Evolutionary conservation across 2,113 vertebrate genomes (phyloP).

Genomic region (Oncorhynchus masou): DNA sequence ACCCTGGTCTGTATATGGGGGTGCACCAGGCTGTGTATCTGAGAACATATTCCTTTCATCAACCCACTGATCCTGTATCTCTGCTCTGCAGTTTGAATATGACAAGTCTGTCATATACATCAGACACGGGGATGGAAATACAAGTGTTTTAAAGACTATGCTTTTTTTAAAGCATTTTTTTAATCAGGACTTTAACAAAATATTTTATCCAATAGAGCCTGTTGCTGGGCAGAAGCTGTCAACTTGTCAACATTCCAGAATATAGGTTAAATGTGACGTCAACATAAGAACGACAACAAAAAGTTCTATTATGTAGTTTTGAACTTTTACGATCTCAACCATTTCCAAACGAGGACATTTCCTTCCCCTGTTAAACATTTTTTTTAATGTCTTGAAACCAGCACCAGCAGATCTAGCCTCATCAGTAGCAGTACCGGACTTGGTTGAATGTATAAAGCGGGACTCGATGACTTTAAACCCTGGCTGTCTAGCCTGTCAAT

Average conservation of each 20-base stretch:
- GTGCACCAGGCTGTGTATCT: constrained; percentile 18
- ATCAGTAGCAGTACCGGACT: constrained; percentile 55
- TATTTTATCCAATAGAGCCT: background rate
- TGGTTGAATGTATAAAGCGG: constrained; percentile 52
- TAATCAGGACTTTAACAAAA: too few species aligned
- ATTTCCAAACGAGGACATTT: background rate
- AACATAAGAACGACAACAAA: background rate
- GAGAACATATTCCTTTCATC: constrained; percentile 49
- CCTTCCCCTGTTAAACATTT: constrained; percentile 20
- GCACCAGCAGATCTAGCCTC: constrained; percentile 54
- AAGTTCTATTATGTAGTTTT: constrained; percentile 23
- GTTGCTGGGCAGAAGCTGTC: constrained; percentile 2
- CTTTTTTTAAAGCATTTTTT: too few species aligned
- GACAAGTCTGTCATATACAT: background rate
- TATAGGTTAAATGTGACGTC: background rate
- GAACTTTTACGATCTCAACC: background rate
- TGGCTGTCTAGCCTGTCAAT: constrained; percentile 24
- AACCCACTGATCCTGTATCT: too few species aligned
- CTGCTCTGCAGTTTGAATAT: background rate
- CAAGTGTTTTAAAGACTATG: constrained; percentile 7
- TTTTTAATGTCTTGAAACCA: constrained; percentile 14
- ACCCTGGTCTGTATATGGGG: too few species aligned
- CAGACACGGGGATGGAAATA: constrained; percentile 9
- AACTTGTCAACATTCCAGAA: constrained; percentile 35
- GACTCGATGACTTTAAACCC: background rate